Conservation (phyloP, 2,888 invertebrate species). For the Axea sp. region DNA sequence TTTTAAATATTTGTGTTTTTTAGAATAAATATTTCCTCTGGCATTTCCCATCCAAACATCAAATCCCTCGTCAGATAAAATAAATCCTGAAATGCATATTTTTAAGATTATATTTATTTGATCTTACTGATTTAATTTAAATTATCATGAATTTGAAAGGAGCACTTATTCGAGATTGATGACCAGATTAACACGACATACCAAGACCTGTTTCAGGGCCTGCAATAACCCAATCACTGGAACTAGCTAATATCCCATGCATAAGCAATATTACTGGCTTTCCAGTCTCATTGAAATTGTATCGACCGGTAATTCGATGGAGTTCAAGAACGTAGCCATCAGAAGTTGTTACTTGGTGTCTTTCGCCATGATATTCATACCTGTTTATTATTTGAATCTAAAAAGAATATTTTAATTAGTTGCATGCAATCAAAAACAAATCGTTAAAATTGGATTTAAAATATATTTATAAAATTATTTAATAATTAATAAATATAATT, state of each 20-base stretch:
- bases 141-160: slow-evolving; percentile 39
- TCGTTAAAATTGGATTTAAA: too few relatives aligned
- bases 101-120: neutral
- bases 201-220: slow-evolving; percentile 86
- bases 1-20: slow-evolving; percentile 78
- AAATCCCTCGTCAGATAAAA: slow-evolving; percentile 77
- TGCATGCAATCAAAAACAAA: too few relatives aligned
- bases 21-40: slow-evolving; percentile 81
- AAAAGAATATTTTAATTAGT: neutral
- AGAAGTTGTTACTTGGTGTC: slow-evolving; percentile 83
- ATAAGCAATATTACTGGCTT: slow-evolving; percentile 83
- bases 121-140: neutral
- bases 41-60: slow-evolving; percentile 83
- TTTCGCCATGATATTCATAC: slow-evolving; percentile 84
- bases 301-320: slow-evolving; percentile 85
- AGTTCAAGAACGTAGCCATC: slow-evolving; percentile 89
- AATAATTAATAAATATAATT: too few relatives aligned
- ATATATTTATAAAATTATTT: too few relatives aligned
- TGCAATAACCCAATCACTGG: slow-evolving; percentile 87
- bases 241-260: slow-evolving; percentile 87
- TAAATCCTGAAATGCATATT: slow-evolving; percentile 70
- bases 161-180: slow-evolving; percentile 3
- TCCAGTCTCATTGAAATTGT: slow-evolving; percentile 79
- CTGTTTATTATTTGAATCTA: slow-evolving; percentile 81
- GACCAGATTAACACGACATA: slow-evolving; percentile 68